Percentiles rank a stretch among this genome's conserved stretches.
Conservation (phyloP, 2,797 vertebrate species). For the Nyctibius grandis region DNA sequence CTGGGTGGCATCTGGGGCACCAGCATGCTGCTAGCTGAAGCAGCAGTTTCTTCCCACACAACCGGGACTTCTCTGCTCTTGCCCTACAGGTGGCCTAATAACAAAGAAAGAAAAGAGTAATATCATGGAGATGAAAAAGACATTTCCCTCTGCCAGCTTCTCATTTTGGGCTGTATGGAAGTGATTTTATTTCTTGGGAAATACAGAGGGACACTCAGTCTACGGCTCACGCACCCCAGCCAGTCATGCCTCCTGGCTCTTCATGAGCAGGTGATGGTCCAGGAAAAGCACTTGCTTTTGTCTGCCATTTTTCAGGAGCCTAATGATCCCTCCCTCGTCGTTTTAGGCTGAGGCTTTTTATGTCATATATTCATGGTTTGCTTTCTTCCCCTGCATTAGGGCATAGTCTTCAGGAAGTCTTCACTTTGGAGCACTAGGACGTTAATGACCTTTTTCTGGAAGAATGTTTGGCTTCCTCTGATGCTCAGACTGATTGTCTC, state of each 20-base stretch:
- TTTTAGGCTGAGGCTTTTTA: background rate
- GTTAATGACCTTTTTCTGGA: background rate
- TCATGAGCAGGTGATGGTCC: background rate
- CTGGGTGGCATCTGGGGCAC: background rate
- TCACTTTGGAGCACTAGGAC: background rate
- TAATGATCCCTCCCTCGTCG: background rate
- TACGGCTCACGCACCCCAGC: rapidly evolving
- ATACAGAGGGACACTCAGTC: background rate
- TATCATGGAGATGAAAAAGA: background rate
- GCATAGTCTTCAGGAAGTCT: background rate
- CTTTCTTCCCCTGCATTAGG: background rate
- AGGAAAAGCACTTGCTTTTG: background rate
- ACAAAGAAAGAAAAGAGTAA: background rate
- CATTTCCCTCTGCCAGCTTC: background rate
- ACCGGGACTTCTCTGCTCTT: background rate
- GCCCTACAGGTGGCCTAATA: background rate
- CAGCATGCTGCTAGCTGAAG: background rate
- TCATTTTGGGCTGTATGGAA: background rate
- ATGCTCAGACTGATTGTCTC: background rate
- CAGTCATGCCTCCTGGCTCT: background rate
- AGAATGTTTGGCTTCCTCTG: background rate
- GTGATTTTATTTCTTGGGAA: background rate
- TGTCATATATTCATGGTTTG: rapidly evolving
- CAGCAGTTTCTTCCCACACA: background rate
- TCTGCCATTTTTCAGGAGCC: background rate